Conservation (phyloP, 2,113 vertebrate species). For the Erinaceus europaeus region DNA sequence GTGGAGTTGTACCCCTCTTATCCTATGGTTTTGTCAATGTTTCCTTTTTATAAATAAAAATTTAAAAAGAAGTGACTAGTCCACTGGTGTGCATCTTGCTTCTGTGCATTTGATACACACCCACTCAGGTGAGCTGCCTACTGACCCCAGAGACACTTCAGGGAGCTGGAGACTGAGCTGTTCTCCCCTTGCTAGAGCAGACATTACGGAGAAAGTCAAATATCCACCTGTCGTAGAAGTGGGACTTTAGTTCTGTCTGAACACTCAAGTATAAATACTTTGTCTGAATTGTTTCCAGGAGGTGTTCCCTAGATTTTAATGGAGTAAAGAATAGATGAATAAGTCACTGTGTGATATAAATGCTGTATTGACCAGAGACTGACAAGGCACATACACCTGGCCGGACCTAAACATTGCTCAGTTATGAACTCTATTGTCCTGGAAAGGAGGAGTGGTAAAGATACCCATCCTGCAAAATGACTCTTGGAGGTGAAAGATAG, state of each 20-base stretch:
- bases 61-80: no score
- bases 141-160: no score
- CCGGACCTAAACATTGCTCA: neutral
- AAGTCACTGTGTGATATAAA: neutral
- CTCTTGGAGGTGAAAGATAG: neutral
- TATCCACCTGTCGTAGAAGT: neutral
- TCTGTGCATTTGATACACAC: no score
- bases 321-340: constrained; percentile 45
- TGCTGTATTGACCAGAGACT: neutral
- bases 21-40: no score
- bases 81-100: no score
- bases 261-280: neutral
- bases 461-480: neutral
- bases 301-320: neutral
- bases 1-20: no score
- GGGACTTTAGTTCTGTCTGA: neutral
- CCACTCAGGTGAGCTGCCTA: no score
- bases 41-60: no score
- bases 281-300: neutral
- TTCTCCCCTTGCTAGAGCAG: no score
- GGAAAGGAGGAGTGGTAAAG: neutral
- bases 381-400: no score
- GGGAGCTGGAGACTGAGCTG: no score
- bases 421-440: neutral
- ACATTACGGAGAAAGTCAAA: neutral